Evolutionary conservation across 2,797 vertebrate species (phyloP), one percentile per base, ranked within the genome.

Genomic region (Loris lydekkerianus): DNA sequence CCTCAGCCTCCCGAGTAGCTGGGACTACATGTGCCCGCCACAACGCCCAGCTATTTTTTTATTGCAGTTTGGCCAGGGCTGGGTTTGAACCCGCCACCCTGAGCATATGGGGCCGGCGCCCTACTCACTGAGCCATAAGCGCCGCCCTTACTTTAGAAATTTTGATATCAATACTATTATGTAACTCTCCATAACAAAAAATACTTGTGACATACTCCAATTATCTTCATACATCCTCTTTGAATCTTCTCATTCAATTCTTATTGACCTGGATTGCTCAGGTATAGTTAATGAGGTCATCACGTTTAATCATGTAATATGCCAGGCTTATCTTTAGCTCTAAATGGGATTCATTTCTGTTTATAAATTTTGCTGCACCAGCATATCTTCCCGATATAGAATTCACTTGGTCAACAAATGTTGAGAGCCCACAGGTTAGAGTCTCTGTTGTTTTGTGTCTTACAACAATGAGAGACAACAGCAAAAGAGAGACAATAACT

Each of bases 291-390:
- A 73, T 69, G 43, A 73, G 4, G 40, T 61, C 43, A 93, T 93
- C 31, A 63, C 27, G 58, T 43, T 95, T 61, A 56, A 93, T 91
- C 84, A 73, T 34, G 18, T 49, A 91, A 69, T 53, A 95, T 86
- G 7, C 11, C 65, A 82, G 25, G 6, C 18, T 78, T 31, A 70
- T 31, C 37, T 53, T 61, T 70, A 77, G 37, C 10, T 83, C 60
- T 29, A 84, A 86, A 94, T 67, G 4, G 56, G 46, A 23, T 76
- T 65, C 88, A 2, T 76, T 95, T 84, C 40, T 87, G 9, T 72
- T 89, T 37, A 63, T 73, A 90, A 87, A 78, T 92, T 20, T 70
- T 84, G 14, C 5, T 70, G 49, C 15, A 46, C 2, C 34, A 75
- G 67, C 63, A 31, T 31, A 86, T 80, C 58, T 92, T 89, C 34